phyloP scores from a whole-genome alignment of 2,797 vertebrate genomes.

The Linurgus olivaceus region DNA sequence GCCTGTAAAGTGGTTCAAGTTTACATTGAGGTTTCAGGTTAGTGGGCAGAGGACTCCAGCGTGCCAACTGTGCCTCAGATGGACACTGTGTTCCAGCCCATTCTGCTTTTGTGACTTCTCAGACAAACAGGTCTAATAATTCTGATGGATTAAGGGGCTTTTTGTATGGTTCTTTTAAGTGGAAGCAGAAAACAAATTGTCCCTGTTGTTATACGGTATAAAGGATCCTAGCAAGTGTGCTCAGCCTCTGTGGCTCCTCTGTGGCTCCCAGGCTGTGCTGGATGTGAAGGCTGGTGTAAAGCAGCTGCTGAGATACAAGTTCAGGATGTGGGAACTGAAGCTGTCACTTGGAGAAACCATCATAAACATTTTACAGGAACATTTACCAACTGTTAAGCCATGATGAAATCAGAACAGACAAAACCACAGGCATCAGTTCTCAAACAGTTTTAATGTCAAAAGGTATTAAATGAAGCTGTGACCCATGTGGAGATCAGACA shows the following conservation, averaged over 20 bases:
- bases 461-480: conserved; percentile 31
- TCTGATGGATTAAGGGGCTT: neutral
- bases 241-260: neutral
- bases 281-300: neutral
- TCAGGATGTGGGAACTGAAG: neutral
- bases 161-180: neutral
- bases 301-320: neutral
- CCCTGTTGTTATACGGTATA: neutral
- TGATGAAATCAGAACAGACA: conserved; percentile 31
- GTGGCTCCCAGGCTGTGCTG: neutral
- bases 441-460: conserved; percentile 15
- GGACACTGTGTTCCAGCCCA: rapidly evolving
- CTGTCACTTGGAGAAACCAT: neutral
- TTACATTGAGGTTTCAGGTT: neutral
- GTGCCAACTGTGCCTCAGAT: neutral
- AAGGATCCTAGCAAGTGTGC: neutral
- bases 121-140: neutral
- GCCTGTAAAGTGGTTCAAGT: neutral
- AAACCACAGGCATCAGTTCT: conserved; percentile 12
- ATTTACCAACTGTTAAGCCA: neutral
- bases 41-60: neutral
- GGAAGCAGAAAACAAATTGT: neutral
- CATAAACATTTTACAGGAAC: neutral
- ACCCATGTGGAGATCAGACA: conserved; percentile 2
- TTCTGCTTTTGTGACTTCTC: neutral